Conservation (phyloP, 1,140 invertebrate genomes). For the Helicorthomorpha holstii region DNA sequence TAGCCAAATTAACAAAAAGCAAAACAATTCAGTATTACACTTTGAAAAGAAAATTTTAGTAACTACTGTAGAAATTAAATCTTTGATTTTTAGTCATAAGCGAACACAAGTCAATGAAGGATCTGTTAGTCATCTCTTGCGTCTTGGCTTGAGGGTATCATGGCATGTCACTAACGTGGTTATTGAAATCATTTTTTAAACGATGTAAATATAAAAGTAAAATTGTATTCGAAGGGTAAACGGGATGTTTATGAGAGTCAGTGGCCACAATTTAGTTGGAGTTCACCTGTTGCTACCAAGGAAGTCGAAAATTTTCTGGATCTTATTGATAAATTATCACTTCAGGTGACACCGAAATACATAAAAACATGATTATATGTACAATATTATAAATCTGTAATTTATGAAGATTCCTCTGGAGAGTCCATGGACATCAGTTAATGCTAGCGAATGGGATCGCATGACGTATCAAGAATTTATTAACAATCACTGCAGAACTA, state of each 20-base stretch:
- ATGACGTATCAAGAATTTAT: conserved; percentile 25
- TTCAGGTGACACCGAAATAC: conserved; percentile 10
- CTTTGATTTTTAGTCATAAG: conserved; percentile 12
- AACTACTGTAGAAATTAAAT: not conserved
- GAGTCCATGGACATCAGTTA: conserved; percentile 26
- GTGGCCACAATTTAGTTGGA: conserved; percentile 4
- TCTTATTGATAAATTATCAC: conserved; percentile 16
- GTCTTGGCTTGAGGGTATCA: no score
- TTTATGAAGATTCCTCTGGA: conserved; percentile 20
- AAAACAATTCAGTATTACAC: no score
- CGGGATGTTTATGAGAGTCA: conserved; percentile 8
- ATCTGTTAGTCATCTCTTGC: no score
- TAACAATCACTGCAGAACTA: conserved; percentile 22
- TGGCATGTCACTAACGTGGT: no score
- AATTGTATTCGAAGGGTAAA: no score
- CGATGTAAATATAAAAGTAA: no score
- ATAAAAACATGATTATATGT: no score
- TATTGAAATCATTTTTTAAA: no score
- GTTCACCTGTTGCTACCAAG: conserved; percentile 7
- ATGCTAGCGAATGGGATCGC: conserved; percentile 25
- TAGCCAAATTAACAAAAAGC: no score
- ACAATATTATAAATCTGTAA: not conserved
- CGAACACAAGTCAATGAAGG: no score
- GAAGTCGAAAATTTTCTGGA: conserved; percentile 15
- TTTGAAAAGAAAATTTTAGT: no score